Percentiles rank a stretch among this genome's conserved stretches.
These are phyloP conservation scores for Delichon dasypus DNA, from an alignment of 2,797 vertebrate species.

Conservation along the genomic window DNA sequence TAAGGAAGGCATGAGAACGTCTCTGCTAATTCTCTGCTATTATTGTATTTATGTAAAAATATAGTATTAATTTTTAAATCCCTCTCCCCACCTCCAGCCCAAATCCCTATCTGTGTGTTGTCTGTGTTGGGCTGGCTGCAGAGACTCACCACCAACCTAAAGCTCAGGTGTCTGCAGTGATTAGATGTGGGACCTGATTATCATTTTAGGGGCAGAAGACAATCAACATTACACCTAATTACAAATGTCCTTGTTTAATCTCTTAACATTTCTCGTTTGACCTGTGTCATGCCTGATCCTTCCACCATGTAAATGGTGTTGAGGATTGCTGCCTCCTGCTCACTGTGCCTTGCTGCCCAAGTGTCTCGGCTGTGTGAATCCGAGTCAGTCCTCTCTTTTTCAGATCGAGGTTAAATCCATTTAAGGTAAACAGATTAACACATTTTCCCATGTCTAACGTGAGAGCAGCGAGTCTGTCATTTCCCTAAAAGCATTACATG, in stretches of 20 bases:
- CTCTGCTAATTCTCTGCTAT: background rate
- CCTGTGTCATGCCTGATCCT: background rate
- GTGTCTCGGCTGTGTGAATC: background rate
- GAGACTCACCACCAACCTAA: background rate
- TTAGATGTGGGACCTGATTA: background rate
- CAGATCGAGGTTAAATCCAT: constrained; percentile 69
- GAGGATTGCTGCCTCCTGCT: background rate
- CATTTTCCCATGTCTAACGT: constrained; percentile 60
- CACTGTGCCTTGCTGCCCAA: background rate
- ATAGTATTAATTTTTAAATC: background rate
- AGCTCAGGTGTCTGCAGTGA: background rate
- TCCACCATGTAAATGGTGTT: background rate
- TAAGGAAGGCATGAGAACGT: background rate
- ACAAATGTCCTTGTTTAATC: constrained; percentile 42
- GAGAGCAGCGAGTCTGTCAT: constrained; percentile 62
- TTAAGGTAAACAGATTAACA: constrained; percentile 73
- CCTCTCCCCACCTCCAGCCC: background rate
- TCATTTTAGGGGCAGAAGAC: constrained; percentile 20
- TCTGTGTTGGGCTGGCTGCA: background rate
- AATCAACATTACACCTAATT: constrained; percentile 25
- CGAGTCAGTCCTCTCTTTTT: constrained; percentile 32
- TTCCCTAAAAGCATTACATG: constrained; percentile 75
- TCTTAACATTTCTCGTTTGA: background rate
- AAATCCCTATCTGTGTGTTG: accelerated
- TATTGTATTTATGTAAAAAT: background rate